A percentile compares a stretch with the other conserved stretches of the same genome.
Evolutionary conservation across 2,888 invertebrate species (phyloP).

Genomic region (Tupiocoris notatus): DNA sequence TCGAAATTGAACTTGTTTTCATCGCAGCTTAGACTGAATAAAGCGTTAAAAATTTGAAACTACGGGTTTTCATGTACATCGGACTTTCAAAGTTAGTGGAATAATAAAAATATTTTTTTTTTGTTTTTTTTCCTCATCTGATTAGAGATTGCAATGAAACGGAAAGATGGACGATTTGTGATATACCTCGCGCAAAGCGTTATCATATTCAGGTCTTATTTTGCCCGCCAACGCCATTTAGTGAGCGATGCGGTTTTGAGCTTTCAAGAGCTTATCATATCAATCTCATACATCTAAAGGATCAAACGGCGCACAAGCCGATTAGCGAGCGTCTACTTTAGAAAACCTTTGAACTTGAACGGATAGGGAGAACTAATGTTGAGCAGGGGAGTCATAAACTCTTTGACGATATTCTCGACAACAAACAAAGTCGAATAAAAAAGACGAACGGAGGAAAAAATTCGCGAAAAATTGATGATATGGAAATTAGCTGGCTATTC

Average conservation of each 20-base stretch:
- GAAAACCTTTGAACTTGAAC: neutral
- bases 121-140: too few species aligned
- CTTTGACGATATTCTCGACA: conserved; percentile 1
- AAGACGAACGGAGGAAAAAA: neutral
- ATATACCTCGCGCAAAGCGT: neutral
- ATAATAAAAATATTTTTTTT: too few species aligned
- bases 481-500: conserved; percentile 31
- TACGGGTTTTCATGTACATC: too few species aligned
- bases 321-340: conserved; percentile 15
- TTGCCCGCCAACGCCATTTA: neutral
- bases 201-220: neutral
- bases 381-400: neutral
- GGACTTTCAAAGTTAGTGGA: too few species aligned
- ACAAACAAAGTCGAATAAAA: conserved; percentile 28
- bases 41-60: neutral
- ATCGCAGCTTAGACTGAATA: neutral
- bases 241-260: neutral
- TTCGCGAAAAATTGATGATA: conserved; percentile 26
- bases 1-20: neutral
- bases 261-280: conserved; percentile 29
- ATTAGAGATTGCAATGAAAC: neutral
- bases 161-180: neutral
- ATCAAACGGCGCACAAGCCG: conserved; percentile 38
- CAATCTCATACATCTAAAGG: conserved; percentile 12
- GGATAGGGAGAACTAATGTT: neutral